Percentiles rank a stretch among this genome's conserved stretches.
Evolutionary conservation across 1,140 invertebrate genomes (phyloP).

Genomic region (Lutraria rhynchaena): DNA sequence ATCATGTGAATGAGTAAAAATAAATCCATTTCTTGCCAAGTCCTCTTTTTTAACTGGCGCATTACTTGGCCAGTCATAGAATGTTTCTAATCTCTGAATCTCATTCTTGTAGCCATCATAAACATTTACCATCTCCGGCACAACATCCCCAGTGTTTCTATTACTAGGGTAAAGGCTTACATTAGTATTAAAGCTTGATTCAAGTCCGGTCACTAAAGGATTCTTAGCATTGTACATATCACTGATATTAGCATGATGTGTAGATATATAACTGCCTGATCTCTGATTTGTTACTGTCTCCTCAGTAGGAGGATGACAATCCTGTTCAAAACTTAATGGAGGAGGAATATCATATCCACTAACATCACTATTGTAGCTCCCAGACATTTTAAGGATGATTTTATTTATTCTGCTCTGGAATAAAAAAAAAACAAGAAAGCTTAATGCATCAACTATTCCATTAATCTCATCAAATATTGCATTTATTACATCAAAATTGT

Average conservation of each 20-base stretch:
- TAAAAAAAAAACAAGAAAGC: too few species aligned
- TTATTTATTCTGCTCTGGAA: too few species aligned
- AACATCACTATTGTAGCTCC: neutral
- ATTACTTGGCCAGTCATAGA: constrained; percentile 88
- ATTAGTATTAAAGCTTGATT: neutral
- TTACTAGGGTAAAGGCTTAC: neutral
- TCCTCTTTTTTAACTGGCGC: constrained; percentile 87
- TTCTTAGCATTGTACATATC: neutral
- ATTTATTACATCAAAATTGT: too few species aligned
- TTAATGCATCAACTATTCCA: too few species aligned
- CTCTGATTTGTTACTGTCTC: neutral
- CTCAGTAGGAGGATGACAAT: neutral
- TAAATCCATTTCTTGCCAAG: constrained; percentile 92
- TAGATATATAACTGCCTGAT: constrained; percentile 12
- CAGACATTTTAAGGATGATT: constrained; percentile 13
- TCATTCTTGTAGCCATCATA: constrained; percentile 42
- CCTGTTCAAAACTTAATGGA: neutral
- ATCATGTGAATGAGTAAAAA: constrained; percentile 84
- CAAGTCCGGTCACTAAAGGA: constrained; percentile 12
- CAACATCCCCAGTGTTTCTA: constrained; percentile 10
- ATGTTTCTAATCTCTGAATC: constrained; percentile 55
- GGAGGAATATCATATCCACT: constrained; percentile 7
- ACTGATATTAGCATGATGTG: constrained; percentile 6
- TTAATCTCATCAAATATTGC: too few species aligned
- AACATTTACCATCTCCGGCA: constrained; percentile 19